A percentile compares a stretch with the other conserved stretches of the same genome.
These are phyloP conservation scores for Prinia subflava DNA, from an alignment of 2,113 vertebrate genomes.

Conservation along the genomic window DNA sequence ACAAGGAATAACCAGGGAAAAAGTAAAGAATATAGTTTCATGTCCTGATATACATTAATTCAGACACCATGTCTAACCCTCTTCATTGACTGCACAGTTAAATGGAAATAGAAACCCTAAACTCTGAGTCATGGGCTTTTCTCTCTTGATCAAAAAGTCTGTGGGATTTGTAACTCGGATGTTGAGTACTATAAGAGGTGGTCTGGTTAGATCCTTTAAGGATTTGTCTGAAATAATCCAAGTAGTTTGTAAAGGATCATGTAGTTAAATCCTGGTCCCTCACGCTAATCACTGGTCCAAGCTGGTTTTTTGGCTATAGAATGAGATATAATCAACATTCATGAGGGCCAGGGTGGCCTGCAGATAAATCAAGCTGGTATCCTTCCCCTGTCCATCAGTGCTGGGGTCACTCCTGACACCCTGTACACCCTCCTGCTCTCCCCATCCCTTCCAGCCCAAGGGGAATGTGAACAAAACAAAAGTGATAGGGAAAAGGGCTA, in stretches of 20 bases:
- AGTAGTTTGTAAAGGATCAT: neutral
- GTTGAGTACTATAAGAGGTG: neutral
- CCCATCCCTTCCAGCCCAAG: neutral
- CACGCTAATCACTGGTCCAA: neutral
- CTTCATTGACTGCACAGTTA: neutral
- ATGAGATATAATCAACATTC: neutral
- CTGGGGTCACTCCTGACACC: neutral
- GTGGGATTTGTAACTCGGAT: neutral
- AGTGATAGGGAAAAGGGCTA: neutral
- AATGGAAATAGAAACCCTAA: neutral
- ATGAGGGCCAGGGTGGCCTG: neutral
- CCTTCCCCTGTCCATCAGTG: neutral
- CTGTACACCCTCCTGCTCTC: neutral
- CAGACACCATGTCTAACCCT: neutral
- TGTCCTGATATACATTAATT: neutral
- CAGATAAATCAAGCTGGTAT: neutral
- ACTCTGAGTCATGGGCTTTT: neutral
- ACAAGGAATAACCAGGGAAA: neutral
- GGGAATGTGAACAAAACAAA: neutral
- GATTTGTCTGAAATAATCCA: neutral
- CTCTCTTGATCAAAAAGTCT: neutral
- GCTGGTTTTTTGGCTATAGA: neutral
- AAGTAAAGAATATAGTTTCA: neutral
- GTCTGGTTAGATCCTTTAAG: neutral
- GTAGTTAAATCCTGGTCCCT: neutral